Evolutionary conservation across 2,888 invertebrate species (phyloP).

Genomic region (Halictus quadricinctus): DNA sequence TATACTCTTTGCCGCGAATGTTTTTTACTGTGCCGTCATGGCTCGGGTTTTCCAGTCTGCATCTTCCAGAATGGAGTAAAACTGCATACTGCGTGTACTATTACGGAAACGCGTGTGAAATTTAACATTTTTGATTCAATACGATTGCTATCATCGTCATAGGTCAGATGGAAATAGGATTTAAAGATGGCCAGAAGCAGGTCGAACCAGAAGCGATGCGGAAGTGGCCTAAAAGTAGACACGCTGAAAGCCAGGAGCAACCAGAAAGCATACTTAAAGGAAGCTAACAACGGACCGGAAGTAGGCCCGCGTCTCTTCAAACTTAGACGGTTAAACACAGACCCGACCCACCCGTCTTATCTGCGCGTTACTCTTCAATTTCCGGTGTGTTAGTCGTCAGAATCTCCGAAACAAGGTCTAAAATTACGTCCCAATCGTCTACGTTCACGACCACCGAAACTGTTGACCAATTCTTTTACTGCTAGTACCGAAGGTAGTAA

Average conservation of each 20-base stretch:
- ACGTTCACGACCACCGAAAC: no score
- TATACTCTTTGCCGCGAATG: background rate
- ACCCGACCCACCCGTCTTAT: background rate
- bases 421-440: background rate
- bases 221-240: constrained; percentile 18
- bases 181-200: background rate
- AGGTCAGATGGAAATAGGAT: background rate
- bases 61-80: background rate
- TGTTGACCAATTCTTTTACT: no score
- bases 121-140: background rate
- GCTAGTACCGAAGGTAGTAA: no score
- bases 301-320: background rate
- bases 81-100: no score
- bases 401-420: background rate
- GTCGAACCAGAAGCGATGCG: background rate
- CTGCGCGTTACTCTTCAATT: background rate
- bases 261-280: background rate
- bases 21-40: background rate
- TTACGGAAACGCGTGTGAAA: background rate
- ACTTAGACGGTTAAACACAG: background rate
- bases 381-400: background rate
- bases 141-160: background rate
- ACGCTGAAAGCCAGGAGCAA: background rate
- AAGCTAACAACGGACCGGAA: background rate
- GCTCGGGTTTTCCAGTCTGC: background rate